Conservation (phyloP, 92 coral and sea anemone species). For the Diadumene lineata region DNA sequence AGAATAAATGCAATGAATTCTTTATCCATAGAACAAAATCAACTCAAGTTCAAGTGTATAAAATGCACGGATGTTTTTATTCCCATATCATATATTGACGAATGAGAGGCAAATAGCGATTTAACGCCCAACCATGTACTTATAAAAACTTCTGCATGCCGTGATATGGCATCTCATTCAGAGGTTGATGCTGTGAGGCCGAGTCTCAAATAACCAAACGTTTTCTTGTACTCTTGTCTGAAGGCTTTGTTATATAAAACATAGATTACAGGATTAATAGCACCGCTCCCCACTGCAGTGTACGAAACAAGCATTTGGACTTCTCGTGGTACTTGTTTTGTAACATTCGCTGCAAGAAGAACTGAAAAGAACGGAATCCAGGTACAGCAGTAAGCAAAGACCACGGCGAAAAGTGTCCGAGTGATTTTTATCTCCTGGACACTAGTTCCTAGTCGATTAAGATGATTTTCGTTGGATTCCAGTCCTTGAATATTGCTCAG, state of each 20-base stretch:
- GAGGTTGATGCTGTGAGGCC: background rate
- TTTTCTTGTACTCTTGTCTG: conserved; percentile 20
- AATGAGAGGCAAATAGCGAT: no score
- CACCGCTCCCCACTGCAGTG: conserved; percentile 4
- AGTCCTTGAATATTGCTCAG: no score
- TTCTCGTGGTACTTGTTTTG: background rate
- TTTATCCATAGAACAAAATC: no score
- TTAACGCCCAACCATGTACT: no score
- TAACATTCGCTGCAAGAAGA: background rate
- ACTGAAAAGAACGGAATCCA: conserved; percentile 25
- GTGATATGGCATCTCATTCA: background rate
- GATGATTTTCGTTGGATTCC: no score
- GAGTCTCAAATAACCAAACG: background rate
- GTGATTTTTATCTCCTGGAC: conserved; percentile 30
- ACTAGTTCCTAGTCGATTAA: conserved; percentile 6
- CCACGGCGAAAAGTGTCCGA: conserved; percentile 28
- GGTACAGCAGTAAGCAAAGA: background rate
- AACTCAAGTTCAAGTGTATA: no score
- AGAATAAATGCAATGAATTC: no score
- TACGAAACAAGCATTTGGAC: conserved; percentile 9
- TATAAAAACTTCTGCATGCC: no score
- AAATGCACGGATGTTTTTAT: no score
- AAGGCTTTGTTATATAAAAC: conserved; percentile 11
- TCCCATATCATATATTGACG: no score
- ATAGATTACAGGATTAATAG: conserved; percentile 27